These are phyloP conservation scores for Lepus townsendii DNA, from an alignment of 2,797 vertebrate genomes.

Conservation along the genomic window DNA sequence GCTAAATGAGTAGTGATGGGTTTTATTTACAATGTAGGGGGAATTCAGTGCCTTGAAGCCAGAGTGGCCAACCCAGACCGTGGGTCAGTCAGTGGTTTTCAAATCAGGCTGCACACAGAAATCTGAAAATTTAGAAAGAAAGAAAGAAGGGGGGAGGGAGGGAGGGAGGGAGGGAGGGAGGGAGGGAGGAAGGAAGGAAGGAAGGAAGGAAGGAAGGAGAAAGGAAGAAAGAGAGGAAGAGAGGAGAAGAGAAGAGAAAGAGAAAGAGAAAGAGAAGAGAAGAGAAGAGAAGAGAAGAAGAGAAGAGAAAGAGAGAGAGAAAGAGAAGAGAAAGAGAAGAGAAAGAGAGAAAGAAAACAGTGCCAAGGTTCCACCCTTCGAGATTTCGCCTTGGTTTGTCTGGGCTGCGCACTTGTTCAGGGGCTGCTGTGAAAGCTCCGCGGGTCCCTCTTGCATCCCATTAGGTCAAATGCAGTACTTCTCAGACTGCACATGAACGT, in stretches of 20 bases:
- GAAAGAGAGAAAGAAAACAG: neutral
- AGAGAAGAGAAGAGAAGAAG: too few species aligned
- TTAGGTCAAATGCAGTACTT: neutral
- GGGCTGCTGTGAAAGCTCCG: neutral
- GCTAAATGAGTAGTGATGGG: neutral
- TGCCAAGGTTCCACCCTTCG: neutral
- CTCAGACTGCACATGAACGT: neutral
- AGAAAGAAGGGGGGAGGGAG: too few species aligned
- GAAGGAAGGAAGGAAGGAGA: too few species aligned
- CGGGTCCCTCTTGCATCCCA: slow-evolving; percentile 1
- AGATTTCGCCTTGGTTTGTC: neutral
- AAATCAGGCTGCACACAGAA: neutral
- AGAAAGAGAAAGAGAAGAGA: too few species aligned
- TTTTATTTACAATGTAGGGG: neutral
- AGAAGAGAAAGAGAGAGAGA: too few species aligned
- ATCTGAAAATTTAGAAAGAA: neutral
- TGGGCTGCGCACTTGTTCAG: neutral
- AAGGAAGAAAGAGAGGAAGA: too few species aligned
- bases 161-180: too few species aligned
- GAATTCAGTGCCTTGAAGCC: slow-evolving; percentile 23
- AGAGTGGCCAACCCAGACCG: neutral
- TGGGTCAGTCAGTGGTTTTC: neutral
- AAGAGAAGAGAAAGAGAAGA: too few species aligned
- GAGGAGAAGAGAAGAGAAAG: too few species aligned
- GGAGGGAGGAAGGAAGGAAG: too few species aligned